Conservation (phyloP, 2,797 vertebrate genomes). For the Lepilemur septentrionalis region DNA sequence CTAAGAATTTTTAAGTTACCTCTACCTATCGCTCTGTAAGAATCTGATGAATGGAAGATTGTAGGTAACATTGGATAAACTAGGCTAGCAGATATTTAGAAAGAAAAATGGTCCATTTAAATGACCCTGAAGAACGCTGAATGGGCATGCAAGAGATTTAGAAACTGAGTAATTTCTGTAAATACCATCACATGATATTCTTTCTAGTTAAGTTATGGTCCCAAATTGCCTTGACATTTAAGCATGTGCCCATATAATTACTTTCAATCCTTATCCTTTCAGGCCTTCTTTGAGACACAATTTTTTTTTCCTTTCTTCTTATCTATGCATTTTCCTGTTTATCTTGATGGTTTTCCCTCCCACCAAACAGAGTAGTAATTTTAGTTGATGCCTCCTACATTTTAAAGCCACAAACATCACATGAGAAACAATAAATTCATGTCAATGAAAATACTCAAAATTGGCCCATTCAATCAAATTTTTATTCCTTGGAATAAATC, state of each 20-base stretch:
- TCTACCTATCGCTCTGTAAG: neutral
- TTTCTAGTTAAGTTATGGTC: neutral
- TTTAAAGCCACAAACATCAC: neutral
- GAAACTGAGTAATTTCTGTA: neutral
- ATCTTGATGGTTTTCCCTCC: neutral
- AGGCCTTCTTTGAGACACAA: neutral
- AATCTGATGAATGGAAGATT: neutral
- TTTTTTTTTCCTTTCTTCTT: neutral
- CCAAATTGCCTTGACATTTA: conserved; percentile 29
- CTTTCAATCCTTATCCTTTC: neutral
- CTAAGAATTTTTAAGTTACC: neutral
- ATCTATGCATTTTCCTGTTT: neutral
- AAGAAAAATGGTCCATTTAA: neutral
- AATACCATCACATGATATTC: neutral
- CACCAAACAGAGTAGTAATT: neutral
- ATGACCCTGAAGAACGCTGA: neutral
- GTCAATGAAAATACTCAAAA: conserved; percentile 19
- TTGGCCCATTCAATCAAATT: neutral
- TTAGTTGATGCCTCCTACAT: neutral
- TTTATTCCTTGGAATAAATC: neutral
- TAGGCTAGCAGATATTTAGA: neutral
- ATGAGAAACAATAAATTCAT: neutral
- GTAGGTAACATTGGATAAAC: neutral
- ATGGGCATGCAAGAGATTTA: neutral
- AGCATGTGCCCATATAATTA: neutral